Evolutionary conservation across 2,888 invertebrate genomes (phyloP).

Genomic region (Yponomeuta plumbellus): DNA sequence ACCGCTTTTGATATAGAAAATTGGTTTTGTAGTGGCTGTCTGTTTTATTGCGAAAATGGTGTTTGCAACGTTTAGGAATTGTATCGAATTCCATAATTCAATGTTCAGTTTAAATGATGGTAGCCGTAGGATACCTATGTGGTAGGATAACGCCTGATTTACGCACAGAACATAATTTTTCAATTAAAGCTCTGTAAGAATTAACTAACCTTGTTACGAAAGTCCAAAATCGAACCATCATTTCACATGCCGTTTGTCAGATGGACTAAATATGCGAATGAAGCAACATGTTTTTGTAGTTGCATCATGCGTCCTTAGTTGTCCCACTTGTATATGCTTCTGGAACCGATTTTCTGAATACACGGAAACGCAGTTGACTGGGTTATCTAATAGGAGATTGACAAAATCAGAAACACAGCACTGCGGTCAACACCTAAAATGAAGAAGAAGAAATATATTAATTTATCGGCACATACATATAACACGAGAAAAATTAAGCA

Average conservation of each 20-base stretch:
- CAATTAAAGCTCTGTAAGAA: neutral
- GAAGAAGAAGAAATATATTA: too few species aligned
- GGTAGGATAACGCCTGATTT: neutral
- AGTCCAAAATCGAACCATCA: neutral
- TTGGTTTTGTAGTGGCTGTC: conserved; percentile 9
- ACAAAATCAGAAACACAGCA: too few species aligned
- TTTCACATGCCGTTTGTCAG: neutral
- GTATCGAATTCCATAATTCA: neutral
- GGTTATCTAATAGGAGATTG: too few species aligned
- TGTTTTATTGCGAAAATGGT: conserved; percentile 27
- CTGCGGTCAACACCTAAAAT: too few species aligned
- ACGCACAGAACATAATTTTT: neutral
- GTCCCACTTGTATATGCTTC: neutral
- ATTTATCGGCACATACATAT: too few species aligned
- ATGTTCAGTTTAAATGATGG: neutral
- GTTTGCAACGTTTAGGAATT: conserved; percentile 4
- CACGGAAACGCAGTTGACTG: too few species aligned
- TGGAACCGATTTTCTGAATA: neutral
- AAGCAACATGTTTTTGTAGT: conserved; percentile 47
- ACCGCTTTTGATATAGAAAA: conserved; percentile 16
- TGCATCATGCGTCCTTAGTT: conserved; percentile 40
- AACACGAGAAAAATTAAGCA: too few species aligned
- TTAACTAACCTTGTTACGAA: neutral
- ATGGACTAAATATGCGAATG: conserved; percentile 25
- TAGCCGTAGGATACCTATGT: neutral